These are phyloP conservation scores for Machimus rusticus DNA, from an alignment of 2,888 invertebrate genomes.

Conservation along the genomic window DNA sequence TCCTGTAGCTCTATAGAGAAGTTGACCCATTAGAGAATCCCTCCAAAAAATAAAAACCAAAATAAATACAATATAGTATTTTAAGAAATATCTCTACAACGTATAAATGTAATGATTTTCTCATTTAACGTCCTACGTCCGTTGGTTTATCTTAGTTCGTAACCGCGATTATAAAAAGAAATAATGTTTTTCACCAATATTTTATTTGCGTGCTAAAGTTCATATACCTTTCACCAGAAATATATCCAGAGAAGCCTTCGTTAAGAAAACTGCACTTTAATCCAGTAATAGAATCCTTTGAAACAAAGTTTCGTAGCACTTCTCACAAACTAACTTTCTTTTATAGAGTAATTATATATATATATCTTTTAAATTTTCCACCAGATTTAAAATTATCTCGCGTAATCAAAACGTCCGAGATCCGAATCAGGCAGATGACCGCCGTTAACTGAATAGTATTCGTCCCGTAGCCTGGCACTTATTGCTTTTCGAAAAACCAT, in stretches of 20 bases:
- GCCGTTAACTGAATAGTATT: slow-evolving; percentile 25
- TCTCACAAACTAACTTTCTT: background rate
- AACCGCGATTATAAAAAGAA: background rate
- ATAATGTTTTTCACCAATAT: background rate
- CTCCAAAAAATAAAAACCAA: no score
- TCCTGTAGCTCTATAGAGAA: no score
- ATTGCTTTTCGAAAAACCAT: background rate
- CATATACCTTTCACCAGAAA: background rate
- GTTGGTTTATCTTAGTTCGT: background rate
- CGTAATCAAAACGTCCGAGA: slow-evolving; percentile 16
- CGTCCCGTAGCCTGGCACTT: background rate
- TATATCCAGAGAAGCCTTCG: background rate
- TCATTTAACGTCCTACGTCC: background rate
- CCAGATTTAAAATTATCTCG: background rate
- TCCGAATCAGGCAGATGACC: slow-evolving; percentile 15
- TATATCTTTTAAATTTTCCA: no score
- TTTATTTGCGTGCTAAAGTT: background rate
- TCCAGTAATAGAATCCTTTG: background rate
- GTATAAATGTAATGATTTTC: background rate
- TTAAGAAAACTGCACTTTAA: background rate
- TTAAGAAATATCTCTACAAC: no score
- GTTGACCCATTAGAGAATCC: no score
- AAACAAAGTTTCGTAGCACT: background rate
- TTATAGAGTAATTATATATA: no score
- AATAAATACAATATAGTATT: no score